Evolutionary conservation across 2,888 invertebrate species (phyloP), one percentile per base, ranked within the genome.

Genomic region (Brachycybe producta): DNA sequence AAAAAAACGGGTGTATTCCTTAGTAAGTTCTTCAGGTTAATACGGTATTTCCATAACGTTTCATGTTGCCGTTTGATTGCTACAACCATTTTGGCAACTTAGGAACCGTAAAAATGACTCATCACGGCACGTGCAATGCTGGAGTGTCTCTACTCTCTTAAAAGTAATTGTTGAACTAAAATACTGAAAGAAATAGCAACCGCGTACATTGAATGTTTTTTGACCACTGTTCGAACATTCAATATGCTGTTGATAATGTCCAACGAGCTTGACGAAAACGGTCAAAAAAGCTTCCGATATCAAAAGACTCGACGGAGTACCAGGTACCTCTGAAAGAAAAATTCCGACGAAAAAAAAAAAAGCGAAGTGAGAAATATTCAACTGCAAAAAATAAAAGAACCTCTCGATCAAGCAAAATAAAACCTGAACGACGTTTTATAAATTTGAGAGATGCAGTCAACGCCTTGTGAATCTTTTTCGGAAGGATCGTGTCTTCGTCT

Each of bases 231-330:
- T 66, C 51, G 68, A 66, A 0, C 67, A 67, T 62, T 72, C 61
- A 60, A 81, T 65, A 63, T 70, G 76, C 64, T 76, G 67, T 41
- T 70, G 70, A 62, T 80, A 84, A 61, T 82, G 80, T 0, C 82
- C 82, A 54, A 84, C 65, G 5, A 80, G 74, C 59, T 83, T 80
- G 1, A 85, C 79, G 62, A 86, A 87, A 60, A 84, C 78, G 51
- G 83, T 69, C 24, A 83, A 65, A 60, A 87, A 84, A 0, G 84
- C 81, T 62, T 87, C 85, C 1, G 81, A 79, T 15, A 85, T 77
- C 66, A 84, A 73, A 27, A 82, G 76, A 57, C 81, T 82, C n/a
- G 78, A 70, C 0, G 76, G 74, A 53, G 70, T 67, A 55, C 73
- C 74, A 52, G 73, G 72, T 17, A 68, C 65, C 43, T 68, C 66